Evolutionary conservation across 2,888 invertebrate species (phyloP).

Genomic region (Kryphioiulus occultus): DNA sequence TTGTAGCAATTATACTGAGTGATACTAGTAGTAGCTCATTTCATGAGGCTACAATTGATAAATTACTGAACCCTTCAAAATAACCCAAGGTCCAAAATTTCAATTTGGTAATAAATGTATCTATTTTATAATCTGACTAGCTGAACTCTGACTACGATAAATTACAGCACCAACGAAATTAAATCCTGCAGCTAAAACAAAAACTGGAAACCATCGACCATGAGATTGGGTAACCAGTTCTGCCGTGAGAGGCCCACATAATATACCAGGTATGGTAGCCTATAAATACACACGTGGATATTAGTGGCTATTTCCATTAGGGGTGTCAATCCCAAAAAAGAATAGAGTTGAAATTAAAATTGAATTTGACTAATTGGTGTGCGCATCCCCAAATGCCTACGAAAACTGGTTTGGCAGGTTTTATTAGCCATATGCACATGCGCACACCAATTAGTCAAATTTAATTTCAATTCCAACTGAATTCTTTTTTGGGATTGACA

Average conservation of each 20-base stretch:
- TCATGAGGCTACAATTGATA: no score
- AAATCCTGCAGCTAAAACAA: slow-evolving; percentile 74
- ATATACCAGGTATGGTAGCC: slow-evolving; percentile 78
- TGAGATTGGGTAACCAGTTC: slow-evolving; percentile 74
- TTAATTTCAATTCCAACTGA: no score
- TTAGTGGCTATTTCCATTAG: background rate
- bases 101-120: background rate
- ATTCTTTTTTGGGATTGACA: no score
- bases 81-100: background rate
- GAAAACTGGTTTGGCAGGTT: no score
- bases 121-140: slow-evolving; percentile 67
- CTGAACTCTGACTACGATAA: slow-evolving; percentile 76
- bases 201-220: slow-evolving; percentile 78
- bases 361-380: no score
- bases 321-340: no score
- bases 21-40: no score
- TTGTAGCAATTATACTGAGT: background rate
- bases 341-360: no score
- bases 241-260: slow-evolving; percentile 79
- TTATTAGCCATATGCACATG: no score
- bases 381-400: no score
- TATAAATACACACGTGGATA: slow-evolving; percentile 58
- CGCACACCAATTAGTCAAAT: no score
- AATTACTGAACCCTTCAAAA: background rate
- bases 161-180: slow-evolving; percentile 77